A percentile compares a stretch with the other conserved stretches of the same genome.
Evolutionary conservation across 2,797 vertebrate genomes (phyloP).

Genomic region (Dendrocincla tyrannina): DNA sequence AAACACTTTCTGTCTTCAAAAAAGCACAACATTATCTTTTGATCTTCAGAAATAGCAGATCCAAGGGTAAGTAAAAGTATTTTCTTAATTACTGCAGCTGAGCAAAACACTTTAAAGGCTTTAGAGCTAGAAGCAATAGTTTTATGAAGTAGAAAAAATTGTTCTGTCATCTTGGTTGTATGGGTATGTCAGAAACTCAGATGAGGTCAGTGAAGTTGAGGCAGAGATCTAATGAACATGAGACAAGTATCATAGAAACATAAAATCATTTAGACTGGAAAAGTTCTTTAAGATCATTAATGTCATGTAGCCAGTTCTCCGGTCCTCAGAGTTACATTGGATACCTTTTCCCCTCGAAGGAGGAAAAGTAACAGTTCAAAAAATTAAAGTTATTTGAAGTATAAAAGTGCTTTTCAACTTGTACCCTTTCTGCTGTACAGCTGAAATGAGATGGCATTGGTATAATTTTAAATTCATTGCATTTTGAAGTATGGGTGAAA

Average conservation of each 20-base stretch:
- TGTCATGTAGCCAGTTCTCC: neutral
- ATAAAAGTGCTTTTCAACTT: slow-evolving; percentile 11
- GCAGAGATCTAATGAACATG: neutral
- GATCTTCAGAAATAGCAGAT: neutral
- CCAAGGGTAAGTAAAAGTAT: neutral
- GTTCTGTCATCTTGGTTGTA: neutral
- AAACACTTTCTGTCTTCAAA: neutral
- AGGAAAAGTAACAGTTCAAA: neutral
- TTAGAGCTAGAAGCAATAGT: neutral
- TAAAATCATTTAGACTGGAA: neutral
- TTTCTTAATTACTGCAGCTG: neutral
- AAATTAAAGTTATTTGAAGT: neutral
- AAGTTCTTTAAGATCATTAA: neutral
- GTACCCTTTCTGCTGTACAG: neutral
- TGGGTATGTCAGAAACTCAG: neutral
- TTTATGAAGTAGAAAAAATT: neutral
- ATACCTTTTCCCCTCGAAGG: neutral
- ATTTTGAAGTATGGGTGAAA: slow-evolving; percentile 27
- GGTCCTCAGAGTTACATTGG: neutral
- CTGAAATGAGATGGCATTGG: neutral
- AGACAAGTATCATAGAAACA: neutral
- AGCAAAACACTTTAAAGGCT: neutral
- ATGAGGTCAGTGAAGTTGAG: neutral
- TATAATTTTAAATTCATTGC: slow-evolving; percentile 10
- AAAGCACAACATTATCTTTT: neutral